Percentiles rank a stretch among this genome's conserved stretches.
These are phyloP conservation scores for Phymorhynchus buccinoides DNA, from an alignment of 1,140 invertebrate species.

Conservation along the genomic window DNA sequence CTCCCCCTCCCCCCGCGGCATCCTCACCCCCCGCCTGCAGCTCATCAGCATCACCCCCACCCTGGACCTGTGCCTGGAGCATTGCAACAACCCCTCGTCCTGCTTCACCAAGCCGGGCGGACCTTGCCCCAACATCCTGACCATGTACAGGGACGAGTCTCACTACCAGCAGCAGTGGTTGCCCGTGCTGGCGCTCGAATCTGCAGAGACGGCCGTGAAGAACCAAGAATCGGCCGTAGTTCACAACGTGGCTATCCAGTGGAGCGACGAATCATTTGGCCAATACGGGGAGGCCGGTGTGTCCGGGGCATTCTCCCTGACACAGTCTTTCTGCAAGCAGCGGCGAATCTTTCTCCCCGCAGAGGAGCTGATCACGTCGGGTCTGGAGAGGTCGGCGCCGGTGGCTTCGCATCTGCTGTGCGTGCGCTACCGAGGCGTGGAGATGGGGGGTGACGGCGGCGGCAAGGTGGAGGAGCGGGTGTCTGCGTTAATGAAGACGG, in stretches of 20 bases:
- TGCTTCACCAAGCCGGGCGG: slow-evolving; percentile 51
- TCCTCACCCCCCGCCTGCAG: slow-evolving; percentile 61
- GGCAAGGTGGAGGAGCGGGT: slow-evolving; percentile 48
- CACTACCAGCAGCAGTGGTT: slow-evolving; percentile 61
- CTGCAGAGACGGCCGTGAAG: slow-evolving; percentile 54
- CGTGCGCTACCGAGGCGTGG: slow-evolving; percentile 60
- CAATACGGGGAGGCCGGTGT: background rate
- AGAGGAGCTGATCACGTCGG: slow-evolving; percentile 30
- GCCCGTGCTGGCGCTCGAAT: slow-evolving; percentile 63
- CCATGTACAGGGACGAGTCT: slow-evolving; percentile 48
- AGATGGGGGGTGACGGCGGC: slow-evolving; percentile 47
- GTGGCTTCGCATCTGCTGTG: slow-evolving; percentile 58
- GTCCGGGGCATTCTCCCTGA: slow-evolving; percentile 58
- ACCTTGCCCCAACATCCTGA: slow-evolving; percentile 35
- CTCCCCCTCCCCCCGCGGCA: slow-evolving; percentile 47
- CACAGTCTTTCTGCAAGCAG: slow-evolving; percentile 57
- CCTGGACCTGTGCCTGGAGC: slow-evolving; percentile 66
- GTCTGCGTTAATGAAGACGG: slow-evolving; percentile 50
- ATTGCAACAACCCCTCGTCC: slow-evolving; percentile 53
- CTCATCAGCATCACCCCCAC: slow-evolving; percentile 62
- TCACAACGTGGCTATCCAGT: slow-evolving; percentile 60
- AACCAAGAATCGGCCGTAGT: slow-evolving; percentile 54
- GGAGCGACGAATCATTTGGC: slow-evolving; percentile 44
- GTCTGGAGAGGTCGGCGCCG: slow-evolving; percentile 1
- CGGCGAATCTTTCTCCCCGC: slow-evolving; percentile 55